phyloP scores from a whole-genome alignment of 1,140 invertebrate species.

The Drosophila leontia region DNA sequence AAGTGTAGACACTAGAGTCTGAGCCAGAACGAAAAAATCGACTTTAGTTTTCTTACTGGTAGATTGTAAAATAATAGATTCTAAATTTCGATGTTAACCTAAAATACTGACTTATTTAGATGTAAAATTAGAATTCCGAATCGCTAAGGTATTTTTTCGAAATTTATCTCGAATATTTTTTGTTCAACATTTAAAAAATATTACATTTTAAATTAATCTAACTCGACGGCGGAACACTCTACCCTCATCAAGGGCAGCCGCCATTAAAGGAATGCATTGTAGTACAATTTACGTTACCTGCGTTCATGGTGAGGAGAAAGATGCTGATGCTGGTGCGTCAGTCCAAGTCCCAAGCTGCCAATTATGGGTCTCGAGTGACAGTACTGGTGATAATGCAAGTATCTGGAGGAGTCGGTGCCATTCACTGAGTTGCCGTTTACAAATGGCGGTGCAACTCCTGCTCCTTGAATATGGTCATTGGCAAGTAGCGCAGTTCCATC shows the following conservation, averaged over 20 bases:
- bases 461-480: slow-evolving; percentile 45
- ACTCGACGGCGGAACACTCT: not conserved
- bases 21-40: too few relatives aligned
- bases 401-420: slow-evolving; percentile 41
- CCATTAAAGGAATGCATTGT: not conserved
- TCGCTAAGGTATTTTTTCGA: too few relatives aligned
- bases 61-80: too few relatives aligned
- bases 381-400: slow-evolving; percentile 70
- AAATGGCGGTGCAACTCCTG: slow-evolving; percentile 44
- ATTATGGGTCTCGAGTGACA: slow-evolving; percentile 66
- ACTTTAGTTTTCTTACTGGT: too few relatives aligned
- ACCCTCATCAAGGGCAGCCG: not conserved
- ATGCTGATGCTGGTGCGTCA: slow-evolving; percentile 43
- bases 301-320: slow-evolving; percentile 47
- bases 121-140: too few relatives aligned
- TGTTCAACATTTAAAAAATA: too few relatives aligned
- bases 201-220: too few relatives aligned
- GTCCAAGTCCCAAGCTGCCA: slow-evolving; percentile 25
- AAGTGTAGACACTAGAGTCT: too few relatives aligned
- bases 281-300: slow-evolving; percentile 52
- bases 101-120: too few relatives aligned
- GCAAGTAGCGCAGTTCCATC: slow-evolving; percentile 21
- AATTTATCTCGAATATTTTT: too few relatives aligned
- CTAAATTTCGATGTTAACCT: too few relatives aligned
- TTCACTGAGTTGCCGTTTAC: slow-evolving; percentile 26